Percentiles rank a stretch among this genome's conserved stretches.
These are phyloP conservation scores for Mystacornis crossleyi DNA, from an alignment of 2,113 vertebrate species.

Conservation along the genomic window DNA sequence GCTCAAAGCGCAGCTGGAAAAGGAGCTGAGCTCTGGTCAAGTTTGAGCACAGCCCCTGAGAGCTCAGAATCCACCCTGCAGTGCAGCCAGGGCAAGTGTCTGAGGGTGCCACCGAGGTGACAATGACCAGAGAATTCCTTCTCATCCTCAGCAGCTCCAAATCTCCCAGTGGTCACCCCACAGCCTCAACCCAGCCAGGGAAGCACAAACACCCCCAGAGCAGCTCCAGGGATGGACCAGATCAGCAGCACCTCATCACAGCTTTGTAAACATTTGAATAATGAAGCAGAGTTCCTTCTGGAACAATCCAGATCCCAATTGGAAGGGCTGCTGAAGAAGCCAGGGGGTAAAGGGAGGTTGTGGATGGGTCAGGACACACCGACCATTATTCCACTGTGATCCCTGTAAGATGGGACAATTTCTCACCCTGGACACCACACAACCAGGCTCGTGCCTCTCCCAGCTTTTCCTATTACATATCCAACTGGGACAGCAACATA, in stretches of 20 bases:
- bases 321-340: neutral
- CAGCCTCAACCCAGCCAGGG: neutral
- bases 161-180: neutral
- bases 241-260: neutral
- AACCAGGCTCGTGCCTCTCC: neutral
- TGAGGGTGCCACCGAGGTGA: neutral
- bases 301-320: neutral
- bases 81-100: neutral
- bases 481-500: accelerated
- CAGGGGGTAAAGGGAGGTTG: neutral
- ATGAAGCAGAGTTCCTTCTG: neutral
- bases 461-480: neutral
- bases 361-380: accelerated
- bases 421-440: neutral
- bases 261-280: neutral
- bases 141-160: neutral
- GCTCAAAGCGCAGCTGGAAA: neutral
- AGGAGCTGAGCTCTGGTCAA: neutral
- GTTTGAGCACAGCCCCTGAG: neutral
- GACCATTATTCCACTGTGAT: neutral
- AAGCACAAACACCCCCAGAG: neutral
- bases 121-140: neutral
- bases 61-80: neutral
- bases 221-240: neutral
- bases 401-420: neutral